These are phyloP conservation scores for Euleptes europaea DNA, from an alignment of 2,113 vertebrate genomes.

Conservation along the genomic window DNA sequence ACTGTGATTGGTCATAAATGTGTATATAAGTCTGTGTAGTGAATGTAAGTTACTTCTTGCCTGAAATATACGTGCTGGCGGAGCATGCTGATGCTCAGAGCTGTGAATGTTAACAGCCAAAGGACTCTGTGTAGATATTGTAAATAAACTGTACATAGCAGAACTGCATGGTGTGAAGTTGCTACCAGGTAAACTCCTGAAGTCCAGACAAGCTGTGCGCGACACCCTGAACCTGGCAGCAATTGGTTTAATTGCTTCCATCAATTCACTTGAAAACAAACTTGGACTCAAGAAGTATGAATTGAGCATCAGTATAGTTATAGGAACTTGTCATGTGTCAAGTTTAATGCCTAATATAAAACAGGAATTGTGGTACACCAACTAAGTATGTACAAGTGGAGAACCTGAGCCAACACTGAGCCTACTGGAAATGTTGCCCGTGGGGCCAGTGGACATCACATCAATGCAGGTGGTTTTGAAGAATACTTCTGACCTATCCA, in stretches of 20 bases:
- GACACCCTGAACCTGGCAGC: background rate
- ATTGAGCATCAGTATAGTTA: background rate
- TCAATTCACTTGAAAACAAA: background rate
- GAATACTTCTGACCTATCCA: background rate
- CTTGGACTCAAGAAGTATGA: background rate
- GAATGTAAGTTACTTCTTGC: too few relatives aligned
- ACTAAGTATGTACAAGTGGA: background rate
- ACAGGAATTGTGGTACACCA: background rate
- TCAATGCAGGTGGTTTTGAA: background rate
- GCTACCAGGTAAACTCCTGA: too few relatives aligned
- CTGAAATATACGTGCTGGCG: too few relatives aligned
- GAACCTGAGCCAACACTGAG: background rate
- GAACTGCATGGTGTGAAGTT: too few relatives aligned
- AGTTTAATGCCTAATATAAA: background rate
- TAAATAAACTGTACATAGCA: too few relatives aligned
- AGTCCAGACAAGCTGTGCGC: too few relatives aligned
- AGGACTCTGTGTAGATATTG: too few relatives aligned
- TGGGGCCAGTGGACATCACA: background rate
- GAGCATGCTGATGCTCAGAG: too few relatives aligned
- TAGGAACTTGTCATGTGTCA: background rate
- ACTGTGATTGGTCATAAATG: too few relatives aligned
- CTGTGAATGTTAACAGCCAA: too few relatives aligned
- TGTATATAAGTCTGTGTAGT: too few relatives aligned
- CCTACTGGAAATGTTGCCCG: background rate
- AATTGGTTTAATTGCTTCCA: background rate